Conservation (phyloP, 2,888 invertebrate species). For the Drosophila greeni region DNA sequence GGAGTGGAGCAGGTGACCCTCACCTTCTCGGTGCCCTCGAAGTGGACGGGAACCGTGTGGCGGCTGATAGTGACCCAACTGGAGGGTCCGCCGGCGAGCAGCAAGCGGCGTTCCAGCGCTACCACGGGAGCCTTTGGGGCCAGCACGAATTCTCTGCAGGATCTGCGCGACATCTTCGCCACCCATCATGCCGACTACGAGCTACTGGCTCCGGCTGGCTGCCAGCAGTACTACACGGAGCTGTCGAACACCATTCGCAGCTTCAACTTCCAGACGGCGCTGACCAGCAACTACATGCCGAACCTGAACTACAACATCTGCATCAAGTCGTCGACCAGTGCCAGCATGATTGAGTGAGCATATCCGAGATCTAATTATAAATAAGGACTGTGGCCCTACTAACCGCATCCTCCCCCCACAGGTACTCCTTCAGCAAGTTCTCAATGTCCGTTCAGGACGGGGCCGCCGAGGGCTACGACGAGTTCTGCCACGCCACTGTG, state of each 20-base stretch:
- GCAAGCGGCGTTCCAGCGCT: constrained; percentile 33
- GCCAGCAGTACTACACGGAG: constrained; percentile 84
- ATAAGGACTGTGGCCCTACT: neutral
- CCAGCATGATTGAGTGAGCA: constrained; percentile 74
- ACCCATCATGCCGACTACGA: constrained; percentile 70
- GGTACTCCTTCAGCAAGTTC: constrained; percentile 66
- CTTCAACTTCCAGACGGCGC: constrained; percentile 82
- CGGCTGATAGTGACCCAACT: constrained; percentile 83
- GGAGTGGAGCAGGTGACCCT: no score
- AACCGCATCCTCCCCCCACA: constrained; percentile 21
- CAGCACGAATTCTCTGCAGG: constrained; percentile 63
- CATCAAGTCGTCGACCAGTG: constrained; percentile 79
- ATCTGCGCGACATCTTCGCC: constrained; percentile 71
- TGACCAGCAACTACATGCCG: constrained; percentile 80
- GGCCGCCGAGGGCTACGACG: constrained; percentile 76
- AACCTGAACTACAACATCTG: constrained; percentile 83
- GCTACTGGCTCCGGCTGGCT: constrained; percentile 82
- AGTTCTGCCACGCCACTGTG: constrained; percentile 81
- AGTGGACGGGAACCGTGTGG: no score
- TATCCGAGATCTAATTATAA: neutral
- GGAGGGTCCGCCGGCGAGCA: constrained; percentile 79
- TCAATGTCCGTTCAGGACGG: constrained; percentile 62
- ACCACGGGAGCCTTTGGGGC: constrained; percentile 43
- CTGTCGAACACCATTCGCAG: constrained; percentile 80
- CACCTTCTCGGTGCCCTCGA: no score